Evolutionary conservation across 1,140 invertebrate species (phyloP), one percentile per base, ranked within the genome.

Genomic region (Hyposmocoma kahamanoa): DNA sequence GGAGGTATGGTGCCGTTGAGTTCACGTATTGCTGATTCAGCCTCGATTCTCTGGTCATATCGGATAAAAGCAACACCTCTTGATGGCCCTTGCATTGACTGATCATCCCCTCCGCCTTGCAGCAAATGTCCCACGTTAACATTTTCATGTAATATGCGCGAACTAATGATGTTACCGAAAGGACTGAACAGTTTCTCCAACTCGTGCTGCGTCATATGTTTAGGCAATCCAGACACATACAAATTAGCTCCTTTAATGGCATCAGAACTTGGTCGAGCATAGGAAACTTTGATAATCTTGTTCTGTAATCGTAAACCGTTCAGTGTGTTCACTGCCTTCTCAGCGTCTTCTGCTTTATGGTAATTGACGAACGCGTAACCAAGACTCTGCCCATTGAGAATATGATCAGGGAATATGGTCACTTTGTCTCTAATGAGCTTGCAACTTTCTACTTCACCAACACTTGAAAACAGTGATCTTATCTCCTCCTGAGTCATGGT

Each of bases 401-500:
- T 87, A 63, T 87, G 86, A 52, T 87, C 86, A 26, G 86, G 86
- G 47, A 87, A 87, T 53, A 87, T 94, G 80, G 95, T 96, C 57
- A 94, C 91, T 89, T 97, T 97, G 86, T 97, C 95, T 65, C 94
- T 88, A 69, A 97, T 95, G 53, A 97, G 88, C 88, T 96, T 96
- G 87, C 95, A 97, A 72, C 93, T 95, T 83, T 97, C 95, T 46
- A 97, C 91, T 83, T 95, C 93, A 52, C 95, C 95, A 75, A 96
- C 94, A 74, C 92, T 93, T 17, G 92, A 92, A 80, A 97, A 97
- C 47, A 97, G 87, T 47, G 91, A 93, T 55, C 93, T 88, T 63
- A 96, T 94, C 81, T 97, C 95, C 74, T 96, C 95, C 81, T 97
- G 95, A 26, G 93, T 95, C 95, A 97, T 97, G 41, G 92, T 95